phyloP scores from a whole-genome alignment of 1,140 invertebrate species.

The Lepidurus packardi region DNA sequence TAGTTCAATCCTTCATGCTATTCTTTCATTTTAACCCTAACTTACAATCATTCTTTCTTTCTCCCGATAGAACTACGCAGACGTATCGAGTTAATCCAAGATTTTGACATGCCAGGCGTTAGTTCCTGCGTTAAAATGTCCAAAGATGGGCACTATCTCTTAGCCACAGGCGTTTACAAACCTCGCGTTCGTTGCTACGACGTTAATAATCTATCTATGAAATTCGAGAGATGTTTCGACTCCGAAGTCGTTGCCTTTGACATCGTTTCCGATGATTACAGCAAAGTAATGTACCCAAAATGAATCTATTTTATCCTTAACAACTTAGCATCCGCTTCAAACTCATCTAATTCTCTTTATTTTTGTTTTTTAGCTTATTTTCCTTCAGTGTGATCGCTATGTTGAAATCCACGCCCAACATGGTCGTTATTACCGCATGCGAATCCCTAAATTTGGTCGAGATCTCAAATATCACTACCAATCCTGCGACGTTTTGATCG shows the following conservation, averaged over 20 bases:
- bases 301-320: not conserved
- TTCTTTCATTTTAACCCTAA: not conserved
- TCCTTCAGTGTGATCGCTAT: slow-evolving; percentile 61
- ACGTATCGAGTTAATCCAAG: slow-evolving; percentile 94
- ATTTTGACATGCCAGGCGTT: slow-evolving; percentile 97
- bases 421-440: slow-evolving; percentile 81
- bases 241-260: slow-evolving; percentile 86
- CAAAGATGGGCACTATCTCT: slow-evolving; percentile 86
- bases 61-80: slow-evolving; percentile 61
- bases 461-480: slow-evolving; percentile 88
- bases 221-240: slow-evolving; percentile 98
- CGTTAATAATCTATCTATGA: slow-evolving; percentile 89
- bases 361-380: slow-evolving; percentile 54
- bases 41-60: not conserved
- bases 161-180: slow-evolving; percentile 94
- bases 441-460: slow-evolving; percentile 91
- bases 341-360: slow-evolving; percentile 56
- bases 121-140: slow-evolving; percentile 78
- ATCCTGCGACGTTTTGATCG: slow-evolving; percentile 86
- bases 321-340: slow-evolving; percentile 40
- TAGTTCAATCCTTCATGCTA: slow-evolving; percentile 41
- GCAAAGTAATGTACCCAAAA: slow-evolving; percentile 58
- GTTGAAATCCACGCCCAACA: slow-evolving; percentile 91
- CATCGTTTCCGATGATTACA: slow-evolving; percentile 81
- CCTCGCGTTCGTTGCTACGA: slow-evolving; percentile 94